Evolutionary conservation across 1,140 invertebrate genomes (phyloP).

Genomic region (Drusus annulatus): DNA sequence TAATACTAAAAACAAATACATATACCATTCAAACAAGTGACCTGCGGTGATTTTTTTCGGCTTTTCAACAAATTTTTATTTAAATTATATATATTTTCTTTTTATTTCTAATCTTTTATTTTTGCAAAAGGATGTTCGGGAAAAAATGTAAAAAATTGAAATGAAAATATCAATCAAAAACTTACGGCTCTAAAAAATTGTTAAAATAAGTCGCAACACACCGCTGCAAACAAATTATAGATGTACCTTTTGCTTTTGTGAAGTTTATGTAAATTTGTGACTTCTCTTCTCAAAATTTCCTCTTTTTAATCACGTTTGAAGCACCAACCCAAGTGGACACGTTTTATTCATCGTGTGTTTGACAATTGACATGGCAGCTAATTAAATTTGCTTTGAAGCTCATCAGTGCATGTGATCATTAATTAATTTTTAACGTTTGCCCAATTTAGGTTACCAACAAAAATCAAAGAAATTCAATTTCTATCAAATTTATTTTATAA

Average conservation of each 20-base stretch:
- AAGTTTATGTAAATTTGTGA: not conserved
- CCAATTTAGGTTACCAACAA: constrained; percentile 9
- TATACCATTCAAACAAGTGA: too few species aligned
- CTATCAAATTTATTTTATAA: not conserved
- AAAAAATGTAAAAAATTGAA: too few species aligned
- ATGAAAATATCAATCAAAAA: too few species aligned
- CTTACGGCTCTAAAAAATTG: not conserved
- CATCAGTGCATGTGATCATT: constrained; percentile 19
- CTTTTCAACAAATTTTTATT: too few species aligned
- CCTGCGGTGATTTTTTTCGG: too few species aligned
- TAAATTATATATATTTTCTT: too few species aligned
- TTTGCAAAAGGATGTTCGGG: too few species aligned
- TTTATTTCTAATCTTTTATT: too few species aligned
- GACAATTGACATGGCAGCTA: constrained; percentile 22
- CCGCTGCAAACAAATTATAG: not conserved
- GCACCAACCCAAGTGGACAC: not conserved
- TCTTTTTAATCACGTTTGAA: not conserved
- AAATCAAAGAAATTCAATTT: not conserved
- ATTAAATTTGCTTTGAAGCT: constrained; percentile 4
- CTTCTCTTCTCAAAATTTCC: not conserved
- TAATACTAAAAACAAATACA: too few species aligned
- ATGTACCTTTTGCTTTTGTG: too few species aligned
- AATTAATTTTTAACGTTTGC: constrained; percentile 22
- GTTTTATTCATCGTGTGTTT: constrained; percentile 26
- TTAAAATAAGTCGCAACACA: not conserved